Evolutionary conservation across 2,888 invertebrate species (phyloP).

Genomic region (Hartigia nigra): DNA sequence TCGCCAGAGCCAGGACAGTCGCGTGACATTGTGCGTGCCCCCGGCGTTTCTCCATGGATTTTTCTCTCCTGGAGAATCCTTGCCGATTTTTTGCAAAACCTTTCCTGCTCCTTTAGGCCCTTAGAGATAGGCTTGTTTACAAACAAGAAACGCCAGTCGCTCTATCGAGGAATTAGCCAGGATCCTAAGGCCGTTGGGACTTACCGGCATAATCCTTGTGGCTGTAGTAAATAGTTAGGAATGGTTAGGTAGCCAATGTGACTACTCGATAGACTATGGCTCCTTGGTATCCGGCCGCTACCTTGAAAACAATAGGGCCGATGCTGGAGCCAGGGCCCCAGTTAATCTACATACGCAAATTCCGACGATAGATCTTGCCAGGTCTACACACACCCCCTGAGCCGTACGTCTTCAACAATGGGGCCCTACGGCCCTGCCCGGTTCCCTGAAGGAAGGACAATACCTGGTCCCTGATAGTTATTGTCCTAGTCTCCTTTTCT

Average conservation of each 20-base stretch:
- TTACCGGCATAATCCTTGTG: neutral
- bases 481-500: slow-evolving; percentile 47
- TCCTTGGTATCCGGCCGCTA: slow-evolving; percentile 24
- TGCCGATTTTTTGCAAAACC: neutral
- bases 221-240: neutral
- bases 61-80: neutral
- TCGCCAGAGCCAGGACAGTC: slow-evolving; percentile 7
- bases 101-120: neutral
- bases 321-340: slow-evolving; percentile 27
- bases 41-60: neutral
- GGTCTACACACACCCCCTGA: slow-evolving; percentile 1
- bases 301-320: slow-evolving; percentile 54
- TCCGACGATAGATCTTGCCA: slow-evolving; percentile 58
- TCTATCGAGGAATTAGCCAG: neutral
- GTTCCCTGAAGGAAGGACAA: slow-evolving; percentile 63
- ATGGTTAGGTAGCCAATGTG: neutral
- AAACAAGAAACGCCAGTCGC: neutral
- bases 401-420: slow-evolving; percentile 58
- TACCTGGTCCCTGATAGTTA: slow-evolving; percentile 60
- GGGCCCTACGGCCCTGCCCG: slow-evolving; percentile 35
- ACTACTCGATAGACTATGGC: neutral
- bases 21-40: slow-evolving; percentile 6
- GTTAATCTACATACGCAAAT: slow-evolving; percentile 62
- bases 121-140: neutral
- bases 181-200: neutral